A percentile compares a stretch with the other conserved stretches of the same genome.
phyloP scores from a whole-genome alignment of 2,888 invertebrate genomes.

The Seladonia tumulorum region DNA sequence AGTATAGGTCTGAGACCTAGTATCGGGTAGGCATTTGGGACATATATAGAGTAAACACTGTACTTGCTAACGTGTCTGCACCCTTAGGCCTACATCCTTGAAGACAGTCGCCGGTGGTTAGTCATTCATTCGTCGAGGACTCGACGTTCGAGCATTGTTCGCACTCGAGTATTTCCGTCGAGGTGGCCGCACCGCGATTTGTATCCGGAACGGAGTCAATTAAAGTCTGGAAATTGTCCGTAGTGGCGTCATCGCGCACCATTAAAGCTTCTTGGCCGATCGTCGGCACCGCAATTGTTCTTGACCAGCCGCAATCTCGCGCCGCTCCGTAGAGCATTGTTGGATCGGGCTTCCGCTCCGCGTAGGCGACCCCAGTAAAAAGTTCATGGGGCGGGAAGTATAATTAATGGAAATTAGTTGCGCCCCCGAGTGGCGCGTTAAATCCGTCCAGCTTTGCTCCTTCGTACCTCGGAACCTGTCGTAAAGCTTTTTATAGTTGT shows the following conservation, averaged over 20 bases:
- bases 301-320: constrained; percentile 35
- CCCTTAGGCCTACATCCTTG: too few relatives aligned
- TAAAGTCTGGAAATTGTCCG: constrained; percentile 49
- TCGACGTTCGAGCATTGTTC: neutral
- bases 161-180: neutral
- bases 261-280: constrained; percentile 68
- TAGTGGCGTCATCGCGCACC: constrained; percentile 29
- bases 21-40: too few relatives aligned
- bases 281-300: constrained; percentile 60
- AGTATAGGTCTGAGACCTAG: too few relatives aligned
- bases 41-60: too few relatives aligned
- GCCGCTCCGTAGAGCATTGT: neutral
- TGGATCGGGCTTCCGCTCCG: neutral
- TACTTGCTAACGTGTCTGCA: too few relatives aligned
- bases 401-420: constrained; percentile 49
- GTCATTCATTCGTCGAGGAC: neutral
- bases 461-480: constrained; percentile 4
- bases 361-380: neutral
- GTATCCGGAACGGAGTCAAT: constrained; percentile 53
- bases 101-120: too few relatives aligned
- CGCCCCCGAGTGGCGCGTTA: neutral
- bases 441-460: neutral
- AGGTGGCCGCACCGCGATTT: constrained; percentile 10
- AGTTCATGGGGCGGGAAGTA: constrained; percentile 24
- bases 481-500: constrained; percentile 51